These are phyloP conservation scores for Trachelipus rathkii DNA, from an alignment of 1,140 invertebrate genomes.

Conservation along the genomic window DNA sequence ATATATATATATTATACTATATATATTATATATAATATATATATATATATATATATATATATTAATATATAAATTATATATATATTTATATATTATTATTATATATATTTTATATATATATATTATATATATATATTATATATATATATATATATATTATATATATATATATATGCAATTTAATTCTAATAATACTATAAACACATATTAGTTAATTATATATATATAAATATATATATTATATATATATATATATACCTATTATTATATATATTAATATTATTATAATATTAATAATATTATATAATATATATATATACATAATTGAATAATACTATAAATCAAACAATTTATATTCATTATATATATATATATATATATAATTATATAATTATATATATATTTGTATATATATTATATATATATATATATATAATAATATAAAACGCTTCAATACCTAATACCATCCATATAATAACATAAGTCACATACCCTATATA, in stretches of 20 bases:
- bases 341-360: too few species aligned
- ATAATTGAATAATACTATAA: not conserved
- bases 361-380: conserved; percentile 2
- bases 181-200: too few species aligned
- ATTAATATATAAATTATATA: not conserved
- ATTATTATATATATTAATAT: not conserved
- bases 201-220: too few species aligned
- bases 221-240: conserved; percentile 1
- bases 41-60: conserved; percentile 11
- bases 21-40: not conserved
- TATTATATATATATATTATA: not conserved
- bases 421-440: too few species aligned
- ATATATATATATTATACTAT: not conserved
- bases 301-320: not conserved
- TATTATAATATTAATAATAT: not conserved
- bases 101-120: not conserved
- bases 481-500: too few species aligned
- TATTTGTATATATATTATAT: not conserved
- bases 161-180: conserved; percentile 11
- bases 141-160: not conserved
- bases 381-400: not conserved
- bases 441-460: too few species aligned
- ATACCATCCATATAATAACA: too few species aligned
- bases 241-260: not conserved
- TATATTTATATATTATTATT: not conserved